Percentiles rank a stretch among this genome's conserved stretches.
phyloP scores from a whole-genome alignment of 2,113 vertebrate genomes.

The Zapus hudsonius region DNA sequence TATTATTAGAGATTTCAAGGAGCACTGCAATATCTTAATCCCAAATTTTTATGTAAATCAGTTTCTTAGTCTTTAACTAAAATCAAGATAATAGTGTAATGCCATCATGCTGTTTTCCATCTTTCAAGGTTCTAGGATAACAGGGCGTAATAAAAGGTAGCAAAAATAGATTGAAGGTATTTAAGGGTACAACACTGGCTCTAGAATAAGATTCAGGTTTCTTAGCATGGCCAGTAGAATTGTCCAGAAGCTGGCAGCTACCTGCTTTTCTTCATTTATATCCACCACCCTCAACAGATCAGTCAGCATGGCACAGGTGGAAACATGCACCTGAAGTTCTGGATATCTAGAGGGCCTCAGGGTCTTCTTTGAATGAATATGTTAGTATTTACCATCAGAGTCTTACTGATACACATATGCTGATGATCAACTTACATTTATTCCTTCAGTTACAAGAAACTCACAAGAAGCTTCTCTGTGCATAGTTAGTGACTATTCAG shows the following conservation, averaged over 20 bases:
- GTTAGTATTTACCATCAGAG: neutral
- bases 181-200: neutral
- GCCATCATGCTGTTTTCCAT: neutral
- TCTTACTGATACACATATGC: neutral
- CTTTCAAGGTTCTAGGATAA: neutral
- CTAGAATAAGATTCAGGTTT: constrained; percentile 12
- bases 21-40: constrained; percentile 66
- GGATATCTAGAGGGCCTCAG: neutral
- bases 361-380: neutral
- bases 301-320: neutral
- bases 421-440: neutral
- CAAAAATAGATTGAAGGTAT: neutral
- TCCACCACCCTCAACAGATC: neutral
- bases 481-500: neutral
- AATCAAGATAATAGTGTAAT: constrained; percentile 58
- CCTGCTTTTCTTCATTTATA: neutral
- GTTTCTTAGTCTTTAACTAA: constrained; percentile 80
- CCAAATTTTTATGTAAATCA: constrained; percentile 75
- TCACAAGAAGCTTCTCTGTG: neutral
- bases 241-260: neutral
- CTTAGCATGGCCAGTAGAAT: neutral
- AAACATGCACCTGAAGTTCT: neutral
- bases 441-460: neutral
- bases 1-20: constrained; percentile 79
- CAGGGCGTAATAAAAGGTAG: neutral